Percentiles rank a stretch among this genome's conserved stretches.
phyloP scores from a whole-genome alignment of 2,888 invertebrate species.

The Eretmocerus hayati region DNA sequence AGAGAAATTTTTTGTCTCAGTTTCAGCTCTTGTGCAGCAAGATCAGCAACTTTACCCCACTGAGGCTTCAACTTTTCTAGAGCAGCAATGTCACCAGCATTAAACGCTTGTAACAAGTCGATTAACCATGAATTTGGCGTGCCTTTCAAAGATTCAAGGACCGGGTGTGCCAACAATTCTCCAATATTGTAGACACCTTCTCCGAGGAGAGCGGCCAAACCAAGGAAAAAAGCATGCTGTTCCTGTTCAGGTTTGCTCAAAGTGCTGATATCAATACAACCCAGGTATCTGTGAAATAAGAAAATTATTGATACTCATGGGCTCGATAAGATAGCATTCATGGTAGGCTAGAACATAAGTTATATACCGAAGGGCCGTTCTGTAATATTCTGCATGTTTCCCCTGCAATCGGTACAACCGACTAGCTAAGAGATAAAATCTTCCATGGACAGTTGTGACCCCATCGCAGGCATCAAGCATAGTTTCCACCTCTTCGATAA shows the following conservation, averaged over 20 bases:
- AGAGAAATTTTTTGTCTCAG: slow-evolving; percentile 90
- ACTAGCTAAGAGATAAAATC: slow-evolving; percentile 88
- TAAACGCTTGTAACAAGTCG: slow-evolving; percentile 79
- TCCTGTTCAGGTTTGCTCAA: slow-evolving; percentile 61
- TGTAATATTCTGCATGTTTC: slow-evolving; percentile 91
- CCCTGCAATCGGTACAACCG: slow-evolving; percentile 81
- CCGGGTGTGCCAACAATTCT: slow-evolving; percentile 91
- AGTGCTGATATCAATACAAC: slow-evolving; percentile 65
- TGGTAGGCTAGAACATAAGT: too few relatives aligned
- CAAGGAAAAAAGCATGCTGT: slow-evolving; percentile 82
- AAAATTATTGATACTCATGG: too few relatives aligned
- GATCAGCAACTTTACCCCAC: slow-evolving; percentile 76
- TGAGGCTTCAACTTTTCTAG: slow-evolving; percentile 66
- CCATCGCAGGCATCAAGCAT: slow-evolving; percentile 86
- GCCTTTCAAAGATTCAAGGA: slow-evolving; percentile 74
- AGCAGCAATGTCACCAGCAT: slow-evolving; percentile 68
- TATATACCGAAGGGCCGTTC: slow-evolving; percentile 75
- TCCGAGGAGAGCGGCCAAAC: slow-evolving; percentile 88
- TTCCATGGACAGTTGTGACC: slow-evolving; percentile 86
- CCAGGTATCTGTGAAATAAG: slow-evolving; percentile 53
- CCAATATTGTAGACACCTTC: slow-evolving; percentile 96
- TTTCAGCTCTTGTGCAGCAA: slow-evolving; percentile 72
- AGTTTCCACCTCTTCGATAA: slow-evolving; percentile 80
- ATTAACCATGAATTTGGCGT: slow-evolving; percentile 83
- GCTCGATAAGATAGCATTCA: too few relatives aligned